phyloP scores from a whole-genome alignment of 2,888 invertebrate species.

The Drosophila mimetica region DNA sequence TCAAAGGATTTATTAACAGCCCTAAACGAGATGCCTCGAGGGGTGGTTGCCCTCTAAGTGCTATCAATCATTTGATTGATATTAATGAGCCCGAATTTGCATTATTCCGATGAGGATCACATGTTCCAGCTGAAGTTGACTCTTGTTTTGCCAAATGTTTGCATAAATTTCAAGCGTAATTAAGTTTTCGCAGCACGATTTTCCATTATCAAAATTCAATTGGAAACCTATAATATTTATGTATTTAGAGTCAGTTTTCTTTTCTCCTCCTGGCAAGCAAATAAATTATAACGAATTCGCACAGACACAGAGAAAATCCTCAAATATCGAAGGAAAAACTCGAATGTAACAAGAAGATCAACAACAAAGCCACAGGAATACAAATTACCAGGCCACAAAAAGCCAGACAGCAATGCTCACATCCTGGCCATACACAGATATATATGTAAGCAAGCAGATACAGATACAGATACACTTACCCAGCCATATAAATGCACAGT shows the following conservation, averaged over 20 bases:
- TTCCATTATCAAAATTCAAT: too few species aligned
- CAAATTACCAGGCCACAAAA: conserved; percentile 80
- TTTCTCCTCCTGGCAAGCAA: conserved; percentile 5
- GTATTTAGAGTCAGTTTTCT: too few species aligned
- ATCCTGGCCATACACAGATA: conserved; percentile 29
- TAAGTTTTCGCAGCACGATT: conserved; percentile 54
- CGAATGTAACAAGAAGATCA: conserved; percentile 65
- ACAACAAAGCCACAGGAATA: conserved; percentile 81
- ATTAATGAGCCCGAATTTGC: conserved; percentile 83
- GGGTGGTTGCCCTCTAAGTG: conserved; percentile 36
- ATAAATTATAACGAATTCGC: conserved; percentile 50
- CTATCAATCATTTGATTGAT: conserved; percentile 83
- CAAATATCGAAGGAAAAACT: conserved; percentile 27
- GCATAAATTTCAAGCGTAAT: conserved; percentile 72
- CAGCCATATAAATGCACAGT: conserved; percentile 75
- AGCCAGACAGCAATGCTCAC: conserved; percentile 44
- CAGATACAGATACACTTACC: conserved; percentile 25
- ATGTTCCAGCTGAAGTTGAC: conserved; percentile 19
- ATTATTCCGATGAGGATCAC: conserved; percentile 65
- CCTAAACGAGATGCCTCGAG: conserved; percentile 20
- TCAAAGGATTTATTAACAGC: conserved; percentile 82
- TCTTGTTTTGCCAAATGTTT: conserved; percentile 54
- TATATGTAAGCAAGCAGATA: conserved; percentile 12
- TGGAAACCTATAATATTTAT: too few species aligned
- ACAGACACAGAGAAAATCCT: conserved; percentile 6